A percentile compares a stretch with the other conserved stretches of the same genome.
These are phyloP conservation scores for Syrphus vitripennis DNA, from an alignment of 2,888 invertebrate species.

Conservation along the genomic window DNA sequence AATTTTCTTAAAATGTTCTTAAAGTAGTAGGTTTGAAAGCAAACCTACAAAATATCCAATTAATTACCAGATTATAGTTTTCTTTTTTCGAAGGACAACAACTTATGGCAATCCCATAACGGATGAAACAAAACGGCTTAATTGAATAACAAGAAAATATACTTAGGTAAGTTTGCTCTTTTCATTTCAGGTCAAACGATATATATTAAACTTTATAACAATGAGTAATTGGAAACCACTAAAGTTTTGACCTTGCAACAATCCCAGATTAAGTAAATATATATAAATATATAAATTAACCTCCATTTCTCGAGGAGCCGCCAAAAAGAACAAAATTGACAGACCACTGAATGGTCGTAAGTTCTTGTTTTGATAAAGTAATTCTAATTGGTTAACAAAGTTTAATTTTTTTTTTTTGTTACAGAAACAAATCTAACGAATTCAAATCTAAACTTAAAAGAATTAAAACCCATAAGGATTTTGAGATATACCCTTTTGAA, in stretches of 20 bases:
- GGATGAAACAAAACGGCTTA: constrained; percentile 35
- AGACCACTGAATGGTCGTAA: not conserved
- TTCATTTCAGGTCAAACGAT: constrained; percentile 26
- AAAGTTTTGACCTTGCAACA: constrained; percentile 15
- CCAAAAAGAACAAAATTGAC: not conserved
- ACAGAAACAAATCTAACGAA: too few species aligned
- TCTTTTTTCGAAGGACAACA: constrained; percentile 23
- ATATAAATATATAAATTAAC: constrained; percentile 48
- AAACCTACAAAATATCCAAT: constrained; percentile 24
- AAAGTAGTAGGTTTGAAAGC: not conserved
- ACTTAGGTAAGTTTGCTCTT: not conserved
- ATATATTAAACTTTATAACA: constrained; percentile 1
- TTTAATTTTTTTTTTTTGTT: too few species aligned
- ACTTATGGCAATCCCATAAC: constrained; percentile 23
- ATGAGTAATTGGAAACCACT: constrained; percentile 54
- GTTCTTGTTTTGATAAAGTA: not conserved
- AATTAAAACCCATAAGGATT: too few species aligned
- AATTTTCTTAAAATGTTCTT: constrained; percentile 16
- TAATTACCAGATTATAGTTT: constrained; percentile 34
- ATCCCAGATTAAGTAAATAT: not conserved
- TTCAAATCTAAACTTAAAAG: too few species aligned
- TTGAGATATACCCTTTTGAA: too few species aligned
- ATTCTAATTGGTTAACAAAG: too few species aligned
- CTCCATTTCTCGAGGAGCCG: not conserved
- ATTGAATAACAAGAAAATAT: constrained; percentile 16